Evolutionary conservation across 2,888 invertebrate genomes (phyloP), one percentile per base, ranked within the genome.

Genomic region (Agrotis segetum): DNA sequence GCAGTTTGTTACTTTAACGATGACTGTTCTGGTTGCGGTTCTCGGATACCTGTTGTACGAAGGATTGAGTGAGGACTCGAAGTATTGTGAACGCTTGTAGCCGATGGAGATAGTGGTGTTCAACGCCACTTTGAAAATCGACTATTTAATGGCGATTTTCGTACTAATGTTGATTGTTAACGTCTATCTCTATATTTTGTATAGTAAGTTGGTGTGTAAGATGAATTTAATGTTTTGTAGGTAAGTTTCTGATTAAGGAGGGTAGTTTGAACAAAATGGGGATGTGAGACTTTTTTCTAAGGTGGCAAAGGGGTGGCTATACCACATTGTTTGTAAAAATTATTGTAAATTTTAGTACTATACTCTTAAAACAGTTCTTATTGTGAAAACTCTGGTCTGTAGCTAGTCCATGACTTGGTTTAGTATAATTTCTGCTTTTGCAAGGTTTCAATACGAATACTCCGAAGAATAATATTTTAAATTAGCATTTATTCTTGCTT

Each of bases 51-150:
- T 96, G 2, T 81, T 95, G 7, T 95, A 94, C 68, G 91, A 91
- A 46, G 91, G 90, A 66, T 83, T 90, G 0, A 88, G 82, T n/a
- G 91, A 91, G 0, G 84, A 89, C 0, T 89, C 90, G 0, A 88
- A 88, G 7, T 94, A 93, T 24, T 95, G 94, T 86, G 92, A 93
- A 50, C 87, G 91, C 2, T 94, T 95, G 85, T 96, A 96, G 95
- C 95, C 89, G 11, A 86, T 89, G 83, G 84, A 84, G 3, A 17
- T 89, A 59, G 95, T 95, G 95, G 94, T 93, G 69, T 82, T 88
- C 0, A 84, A 85, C 58, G 84, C 93, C 95, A 94, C 95, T 81
- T 17, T 92, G 0, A 81, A 88, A 50, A 74, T 88, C 49, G 79
- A 88, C 34, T 64, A 81, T 24, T 21, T 90, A 0, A 82, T 89